Evolutionary conservation across 2,113 vertebrate species (phyloP).

Genomic region (Psephotus haematonotus): DNA sequence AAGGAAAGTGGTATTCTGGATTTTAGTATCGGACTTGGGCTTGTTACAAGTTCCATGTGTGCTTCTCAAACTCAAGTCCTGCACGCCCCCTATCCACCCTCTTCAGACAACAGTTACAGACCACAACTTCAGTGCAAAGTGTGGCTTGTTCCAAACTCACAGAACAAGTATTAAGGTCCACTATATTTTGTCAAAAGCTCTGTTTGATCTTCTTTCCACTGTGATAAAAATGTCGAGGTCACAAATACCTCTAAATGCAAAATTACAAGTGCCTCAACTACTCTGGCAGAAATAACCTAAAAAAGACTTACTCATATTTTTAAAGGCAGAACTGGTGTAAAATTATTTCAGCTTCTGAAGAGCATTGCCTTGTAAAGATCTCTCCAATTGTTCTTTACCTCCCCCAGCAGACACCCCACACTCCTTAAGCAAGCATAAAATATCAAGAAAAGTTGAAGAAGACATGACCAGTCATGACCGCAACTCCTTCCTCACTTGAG

Average conservation of each 20-base stretch:
- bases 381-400: neutral
- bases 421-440: fast-evolving
- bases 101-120: neutral
- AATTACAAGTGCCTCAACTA: neutral
- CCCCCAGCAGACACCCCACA: neutral
- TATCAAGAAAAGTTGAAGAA: neutral
- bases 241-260: neutral
- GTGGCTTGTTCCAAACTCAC: neutral
- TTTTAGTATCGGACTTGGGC: neutral
- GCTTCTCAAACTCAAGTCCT: neutral
- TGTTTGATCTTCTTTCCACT: neutral
- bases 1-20: neutral
- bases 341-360: neutral
- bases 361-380: neutral
- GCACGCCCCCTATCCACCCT: neutral
- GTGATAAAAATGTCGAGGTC: neutral
- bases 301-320: neutral
- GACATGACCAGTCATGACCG: neutral
- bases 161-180: neutral
- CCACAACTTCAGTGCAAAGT: neutral
- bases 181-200: neutral
- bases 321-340: neutral
- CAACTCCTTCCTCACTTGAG: neutral
- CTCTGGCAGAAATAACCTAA: neutral
- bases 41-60: neutral